Base-by-base conservation (phyloP, 2,888 invertebrate genomes). In the Nesidiocoris tenuis region DNA sequence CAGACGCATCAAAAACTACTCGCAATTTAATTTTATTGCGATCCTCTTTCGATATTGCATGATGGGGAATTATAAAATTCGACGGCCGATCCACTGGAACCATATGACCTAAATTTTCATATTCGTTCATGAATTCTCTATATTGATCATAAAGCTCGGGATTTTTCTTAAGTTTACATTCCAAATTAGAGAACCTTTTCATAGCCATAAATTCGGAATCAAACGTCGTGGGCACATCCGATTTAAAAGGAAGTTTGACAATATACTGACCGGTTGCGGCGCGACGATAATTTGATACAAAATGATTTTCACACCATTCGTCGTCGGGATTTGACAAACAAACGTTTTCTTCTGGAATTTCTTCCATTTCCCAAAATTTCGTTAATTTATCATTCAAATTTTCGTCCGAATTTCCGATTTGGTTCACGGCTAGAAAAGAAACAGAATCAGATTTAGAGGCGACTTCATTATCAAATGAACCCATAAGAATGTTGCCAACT, bases 291-390 rank as follows among this genome's bases (percentile, higher is more conserved):
- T 63, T 74, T 0, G 61, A 19, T 5, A 19, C 25, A 19, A 74
- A 74, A 65, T 74, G 61, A 16, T 64, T 17, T 21, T 74, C 74
- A 65, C 64, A 64, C 17, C 12, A n/a, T n/a, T n/a, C n/a, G n/a
- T n/a, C n/a, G n/a, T n/a, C n/a, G n/a, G n/a, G n/a, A n/a, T n/a
- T n/a, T n/a, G n/a, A n/a, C n/a, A n/a, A n/a, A 64, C 74, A 64
- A 74, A 74, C 64, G 66, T 19, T 55, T 65, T 5, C 21, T 19
- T n/a, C n/a, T n/a, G n/a, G n/a, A n/a, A n/a, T n/a, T n/a, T n/a
- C n/a, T n/a, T n/a, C n/a, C n/a, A n/a, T n/a, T n/a, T n/a, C n/a
- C n/a, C n/a, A n/a, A n/a, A n/a, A n/a, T n/a, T n/a, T n/a, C n/a
- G n/a, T n/a, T 19, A 61, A 21, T 18, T 61, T 39, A 3, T 65